Conservation (phyloP, 2,797 vertebrate species). For the Synaphobranchus kaupii region DNA sequence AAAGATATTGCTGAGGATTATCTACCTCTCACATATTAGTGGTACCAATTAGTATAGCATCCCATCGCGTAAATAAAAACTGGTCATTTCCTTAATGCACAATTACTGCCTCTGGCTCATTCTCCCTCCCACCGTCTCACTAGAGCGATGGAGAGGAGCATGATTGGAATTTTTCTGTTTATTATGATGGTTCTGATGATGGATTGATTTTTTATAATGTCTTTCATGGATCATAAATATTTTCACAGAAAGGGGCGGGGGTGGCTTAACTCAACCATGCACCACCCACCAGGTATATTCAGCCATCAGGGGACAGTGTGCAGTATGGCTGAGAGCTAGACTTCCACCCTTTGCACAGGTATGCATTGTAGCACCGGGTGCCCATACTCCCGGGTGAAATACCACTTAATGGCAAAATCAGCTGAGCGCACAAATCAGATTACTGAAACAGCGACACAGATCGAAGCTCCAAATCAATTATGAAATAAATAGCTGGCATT, state of each 20-base stretch:
- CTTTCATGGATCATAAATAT: not conserved
- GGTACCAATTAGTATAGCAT: constrained; percentile 58
- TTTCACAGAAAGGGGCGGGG: not conserved
- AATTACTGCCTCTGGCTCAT: not conserved
- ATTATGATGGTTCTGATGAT: not conserved
- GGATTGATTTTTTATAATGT: too few relatives aligned
- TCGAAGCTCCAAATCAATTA: constrained; percentile 14
- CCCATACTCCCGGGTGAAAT: not conserved
- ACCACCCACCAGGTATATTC: not conserved
- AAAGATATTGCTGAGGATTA: constrained; percentile 51
- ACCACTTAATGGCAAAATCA: not conserved
- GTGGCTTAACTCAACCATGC: not conserved
- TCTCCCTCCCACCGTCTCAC: not conserved
- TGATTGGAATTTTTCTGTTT: not conserved
- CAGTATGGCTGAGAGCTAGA: not conserved
- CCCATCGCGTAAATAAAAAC: constrained; percentile 33
- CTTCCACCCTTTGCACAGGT: not conserved
- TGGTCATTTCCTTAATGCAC: constrained; percentile 47
- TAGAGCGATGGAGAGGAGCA: not conserved
- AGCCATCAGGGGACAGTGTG: not conserved
- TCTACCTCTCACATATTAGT: constrained; percentile 40
- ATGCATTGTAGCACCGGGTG: not conserved
- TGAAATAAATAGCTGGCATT: constrained; percentile 1
- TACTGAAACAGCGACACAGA: not conserved
- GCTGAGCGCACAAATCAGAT: not conserved